These are phyloP conservation scores for Orientallactaga bullata DNA, from an alignment of 2,113 vertebrate genomes.

Conservation along the genomic window DNA sequence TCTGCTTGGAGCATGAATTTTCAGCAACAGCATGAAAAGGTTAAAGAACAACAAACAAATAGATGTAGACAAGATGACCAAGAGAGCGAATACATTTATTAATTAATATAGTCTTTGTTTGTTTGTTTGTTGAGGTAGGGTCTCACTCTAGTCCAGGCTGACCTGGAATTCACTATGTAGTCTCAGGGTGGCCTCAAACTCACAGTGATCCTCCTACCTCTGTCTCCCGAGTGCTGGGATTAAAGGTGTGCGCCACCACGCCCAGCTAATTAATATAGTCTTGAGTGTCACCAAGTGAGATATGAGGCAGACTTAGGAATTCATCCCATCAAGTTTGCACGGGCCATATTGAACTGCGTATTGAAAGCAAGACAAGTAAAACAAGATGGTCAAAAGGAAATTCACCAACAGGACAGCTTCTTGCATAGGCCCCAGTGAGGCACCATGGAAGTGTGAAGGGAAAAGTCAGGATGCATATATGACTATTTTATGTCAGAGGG, in stretches of 20 bases:
- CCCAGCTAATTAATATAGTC: not conserved
- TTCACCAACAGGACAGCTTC: not conserved
- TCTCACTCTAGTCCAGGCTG: too few relatives aligned
- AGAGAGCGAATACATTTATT: not conserved
- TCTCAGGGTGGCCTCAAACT: too few relatives aligned
- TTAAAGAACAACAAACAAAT: constrained; percentile 55
- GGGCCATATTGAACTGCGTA: not conserved
- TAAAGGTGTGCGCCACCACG: too few relatives aligned
- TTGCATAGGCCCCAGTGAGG: not conserved
- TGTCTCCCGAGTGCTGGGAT: too few relatives aligned
- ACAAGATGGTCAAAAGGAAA: constrained; percentile 23
- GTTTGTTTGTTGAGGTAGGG: too few relatives aligned
- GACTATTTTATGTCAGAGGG: not conserved
- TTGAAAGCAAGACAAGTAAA: constrained; percentile 29
- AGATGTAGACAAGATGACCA: constrained; percentile 32
- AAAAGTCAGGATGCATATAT: not conserved
- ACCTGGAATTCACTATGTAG: too few relatives aligned
- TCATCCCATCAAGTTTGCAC: not conserved
- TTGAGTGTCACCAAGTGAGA: constrained; percentile 6
- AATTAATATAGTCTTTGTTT: not conserved
- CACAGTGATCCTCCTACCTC: too few relatives aligned
- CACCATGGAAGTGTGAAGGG: not conserved
- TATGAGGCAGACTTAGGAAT: not conserved
- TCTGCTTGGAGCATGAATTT: constrained; percentile 54
- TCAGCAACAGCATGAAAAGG: constrained; percentile 11